Evolutionary conservation across 2,113 vertebrate species (phyloP).

Genomic region (Caloenas nicobarica): DNA sequence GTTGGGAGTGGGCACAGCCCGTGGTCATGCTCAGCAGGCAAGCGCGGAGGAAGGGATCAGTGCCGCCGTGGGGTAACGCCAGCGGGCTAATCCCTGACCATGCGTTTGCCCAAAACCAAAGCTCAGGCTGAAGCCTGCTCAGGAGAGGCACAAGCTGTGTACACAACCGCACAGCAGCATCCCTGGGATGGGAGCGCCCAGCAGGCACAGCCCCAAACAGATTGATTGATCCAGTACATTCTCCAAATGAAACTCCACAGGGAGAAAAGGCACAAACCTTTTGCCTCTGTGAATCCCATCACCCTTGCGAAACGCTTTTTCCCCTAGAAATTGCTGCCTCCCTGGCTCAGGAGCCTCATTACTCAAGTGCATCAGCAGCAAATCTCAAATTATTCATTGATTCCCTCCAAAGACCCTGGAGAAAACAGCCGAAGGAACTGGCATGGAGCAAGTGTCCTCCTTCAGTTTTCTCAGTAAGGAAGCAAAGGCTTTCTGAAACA

Average conservation of each 20-base stretch:
- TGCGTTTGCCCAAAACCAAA: not conserved
- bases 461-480: not conserved
- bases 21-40: not conserved
- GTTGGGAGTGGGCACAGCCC: rapidly evolving
- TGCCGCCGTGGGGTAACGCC: rapidly evolving
- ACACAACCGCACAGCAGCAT: not conserved
- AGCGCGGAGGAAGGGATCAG: not conserved
- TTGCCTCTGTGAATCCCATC: not conserved
- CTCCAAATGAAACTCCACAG: not conserved
- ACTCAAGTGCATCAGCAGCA: not conserved
- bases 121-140: not conserved
- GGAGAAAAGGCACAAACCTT: not conserved
- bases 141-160: not conserved
- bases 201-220: not conserved
- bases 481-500: not conserved
- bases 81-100: not conserved
- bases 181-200: rapidly evolving
- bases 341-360: rapidly evolving
- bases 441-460: not conserved
- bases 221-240: not conserved
- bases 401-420: not conserved
- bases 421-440: not conserved
- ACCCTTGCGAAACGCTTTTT: not conserved
- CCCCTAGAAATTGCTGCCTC: not conserved
- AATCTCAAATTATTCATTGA: not conserved